A percentile compares a stretch with the other conserved stretches of the same genome.
phyloP scores from a whole-genome alignment of 2,113 vertebrate genomes.

The Sapajus apella region DNA sequence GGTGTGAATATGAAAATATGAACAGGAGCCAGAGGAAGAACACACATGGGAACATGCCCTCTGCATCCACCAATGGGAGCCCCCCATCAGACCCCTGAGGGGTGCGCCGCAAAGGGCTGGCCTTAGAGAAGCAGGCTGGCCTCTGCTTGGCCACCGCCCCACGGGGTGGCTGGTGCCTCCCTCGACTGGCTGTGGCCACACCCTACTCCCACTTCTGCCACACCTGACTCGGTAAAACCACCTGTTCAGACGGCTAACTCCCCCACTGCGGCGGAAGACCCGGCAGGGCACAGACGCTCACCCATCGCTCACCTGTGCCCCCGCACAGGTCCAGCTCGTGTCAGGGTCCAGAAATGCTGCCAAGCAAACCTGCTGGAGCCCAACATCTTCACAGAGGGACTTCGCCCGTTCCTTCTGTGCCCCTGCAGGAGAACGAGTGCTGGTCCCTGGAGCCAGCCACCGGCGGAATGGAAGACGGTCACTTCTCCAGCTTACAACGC shows the following conservation, averaged over 20 bases:
- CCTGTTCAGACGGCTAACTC: background rate
- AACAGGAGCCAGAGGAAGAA: background rate
- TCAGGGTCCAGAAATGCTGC: background rate
- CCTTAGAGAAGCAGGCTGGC: background rate
- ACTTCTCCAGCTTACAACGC: fast-evolving
- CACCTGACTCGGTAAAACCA: too few relatives aligned
- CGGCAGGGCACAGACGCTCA: background rate
- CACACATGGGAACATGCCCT: fast-evolving
- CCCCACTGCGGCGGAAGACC: background rate
- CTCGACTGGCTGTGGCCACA: background rate
- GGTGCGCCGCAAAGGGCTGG: background rate
- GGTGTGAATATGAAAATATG: too few relatives aligned
- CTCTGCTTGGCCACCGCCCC: background rate
- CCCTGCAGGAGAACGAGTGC: fast-evolving
- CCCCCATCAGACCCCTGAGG: background rate
- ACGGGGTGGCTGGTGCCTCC: background rate
- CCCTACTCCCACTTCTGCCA: background rate
- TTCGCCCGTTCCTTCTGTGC: background rate
- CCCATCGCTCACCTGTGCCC: background rate
- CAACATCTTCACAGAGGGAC: fast-evolving
- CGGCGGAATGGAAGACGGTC: fast-evolving
- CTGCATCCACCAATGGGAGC: fast-evolving
- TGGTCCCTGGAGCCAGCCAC: fast-evolving
- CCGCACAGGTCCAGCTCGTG: background rate
- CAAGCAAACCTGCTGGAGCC: fast-evolving